These are phyloP conservation scores for Lithophane socia DNA, from an alignment of 2,888 invertebrate species.

Conservation along the genomic window DNA sequence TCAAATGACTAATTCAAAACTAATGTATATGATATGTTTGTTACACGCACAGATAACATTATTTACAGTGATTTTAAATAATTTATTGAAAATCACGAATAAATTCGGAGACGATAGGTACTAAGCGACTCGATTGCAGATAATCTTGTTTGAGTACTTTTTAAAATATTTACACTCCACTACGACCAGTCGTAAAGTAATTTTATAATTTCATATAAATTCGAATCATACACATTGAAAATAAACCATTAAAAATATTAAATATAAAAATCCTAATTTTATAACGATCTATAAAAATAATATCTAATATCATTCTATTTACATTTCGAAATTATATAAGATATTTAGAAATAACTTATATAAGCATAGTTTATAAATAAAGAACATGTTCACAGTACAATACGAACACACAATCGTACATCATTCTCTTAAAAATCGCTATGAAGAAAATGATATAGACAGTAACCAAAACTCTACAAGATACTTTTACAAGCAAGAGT, in stretches of 20 bases:
- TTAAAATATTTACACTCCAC: constrained; percentile 43
- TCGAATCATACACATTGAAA: constrained; percentile 39
- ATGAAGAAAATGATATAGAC: constrained; percentile 36
- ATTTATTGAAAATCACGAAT: constrained; percentile 65
- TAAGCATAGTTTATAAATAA: constrained; percentile 54
- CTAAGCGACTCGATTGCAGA: constrained; percentile 60
- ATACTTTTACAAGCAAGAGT: constrained; percentile 31
- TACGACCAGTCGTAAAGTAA: constrained; percentile 41
- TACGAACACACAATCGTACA: constrained; percentile 8
- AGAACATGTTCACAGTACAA: constrained; percentile 30
- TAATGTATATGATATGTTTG: constrained; percentile 71
- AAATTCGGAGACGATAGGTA: constrained; percentile 64
- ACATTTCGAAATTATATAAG: constrained; percentile 56
- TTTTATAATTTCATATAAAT: constrained; percentile 46
- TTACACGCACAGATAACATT: constrained; percentile 52
- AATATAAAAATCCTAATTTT: constrained; percentile 35
- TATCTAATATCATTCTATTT: constrained; percentile 54
- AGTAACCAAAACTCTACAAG: constrained; percentile 13
- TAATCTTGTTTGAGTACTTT: constrained; percentile 55
- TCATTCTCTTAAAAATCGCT: constrained; percentile 8
- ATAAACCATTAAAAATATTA: constrained; percentile 35
- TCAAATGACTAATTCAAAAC: constrained; percentile 50
- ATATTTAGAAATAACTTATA: constrained; percentile 49
- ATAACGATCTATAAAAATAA: constrained; percentile 51
- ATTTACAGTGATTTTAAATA: constrained; percentile 63